Base-by-base conservation (phyloP, 2,888 invertebrate species). In the Autographa gamma region DNA sequence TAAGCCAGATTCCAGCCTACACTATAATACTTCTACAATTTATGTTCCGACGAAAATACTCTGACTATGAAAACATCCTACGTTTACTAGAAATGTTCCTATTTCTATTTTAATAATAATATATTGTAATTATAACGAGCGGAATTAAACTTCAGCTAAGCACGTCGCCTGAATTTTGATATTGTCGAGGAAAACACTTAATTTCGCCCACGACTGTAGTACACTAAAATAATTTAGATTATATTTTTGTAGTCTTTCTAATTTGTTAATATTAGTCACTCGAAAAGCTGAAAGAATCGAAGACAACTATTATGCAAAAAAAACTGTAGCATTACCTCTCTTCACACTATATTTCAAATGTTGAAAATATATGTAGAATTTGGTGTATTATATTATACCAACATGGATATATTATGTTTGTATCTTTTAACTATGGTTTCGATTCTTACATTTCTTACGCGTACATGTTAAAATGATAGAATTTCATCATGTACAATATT, bases 31-130 rank as follows among this genome's bases (percentile, higher is more conserved):
- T 68, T 64, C 41, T 41, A 72, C 43, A 74, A 83, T 82, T 71
- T 73, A 76, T 66, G 68, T 65, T 65, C 11, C 8, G 38, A 73
- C 71, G 73, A 74, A 81, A 81, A 81, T 83, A 81, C 38, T 60
- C 63, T 34, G 56, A 58, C 38, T 71, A 34, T 41, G 65, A 71
- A 83, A 82, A 76, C 66, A 81, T 72, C 59, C 11, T 64, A 74
- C 69, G 43, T 38, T 65, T 66, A 60, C 63, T 66, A 63, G 61
- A 71, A 67, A 81, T 71, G 61, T 71, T 66, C 18, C 25, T 66
- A 68, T 56, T 81, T 62, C 14, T 69, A 66, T 75, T 67, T 60
- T 56, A 71, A 69, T 19, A 31, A 32, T 54, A 63, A 59, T 68
- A 64, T 69, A 71, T 80, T 69, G 65, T 65, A 70, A 83, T 73